A percentile compares a stretch with the other conserved stretches of the same genome.
These are phyloP conservation scores for Amblyopsis rosae DNA, from an alignment of 2,113 vertebrate genomes.

Conservation along the genomic window DNA sequence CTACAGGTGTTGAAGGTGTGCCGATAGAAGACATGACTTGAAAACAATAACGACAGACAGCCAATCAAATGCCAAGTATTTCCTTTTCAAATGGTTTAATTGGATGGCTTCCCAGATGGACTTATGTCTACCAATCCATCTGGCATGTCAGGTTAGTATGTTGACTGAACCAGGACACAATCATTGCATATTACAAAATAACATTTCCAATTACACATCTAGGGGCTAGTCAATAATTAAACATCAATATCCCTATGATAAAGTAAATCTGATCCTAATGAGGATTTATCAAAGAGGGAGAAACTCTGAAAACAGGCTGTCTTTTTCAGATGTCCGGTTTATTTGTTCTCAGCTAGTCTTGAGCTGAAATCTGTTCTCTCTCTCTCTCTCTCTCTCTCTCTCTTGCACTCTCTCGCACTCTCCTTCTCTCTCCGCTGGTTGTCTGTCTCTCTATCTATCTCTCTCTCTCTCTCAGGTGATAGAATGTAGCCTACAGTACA, in stretches of 20 bases:
- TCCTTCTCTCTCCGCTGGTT: not conserved
- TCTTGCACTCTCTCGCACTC: not conserved
- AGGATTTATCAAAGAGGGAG: not conserved
- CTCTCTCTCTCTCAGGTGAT: not conserved
- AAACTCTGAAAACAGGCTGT: conserved; percentile 37
- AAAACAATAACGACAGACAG: too few species aligned
- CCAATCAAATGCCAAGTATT: too few species aligned
- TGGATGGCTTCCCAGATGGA: too few species aligned
- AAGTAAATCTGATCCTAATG: not conserved
- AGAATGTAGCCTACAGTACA: too few species aligned
- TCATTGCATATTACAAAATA: too few species aligned
- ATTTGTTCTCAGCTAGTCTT: conserved; percentile 24
- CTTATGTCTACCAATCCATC: too few species aligned
- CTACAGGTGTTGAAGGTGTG: too few species aligned
- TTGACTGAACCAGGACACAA: too few species aligned
- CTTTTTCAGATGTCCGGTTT: conserved; percentile 59
- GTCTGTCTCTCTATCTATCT: too few species aligned
- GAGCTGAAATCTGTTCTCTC: conserved; percentile 18
- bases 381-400: conserved; percentile 3
- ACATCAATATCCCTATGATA: not conserved
- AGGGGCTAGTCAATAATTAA: not conserved
- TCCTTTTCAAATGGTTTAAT: too few species aligned
- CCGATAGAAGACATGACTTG: too few species aligned
- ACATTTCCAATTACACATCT: not conserved
- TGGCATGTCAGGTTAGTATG: too few species aligned